Conservation (phyloP, 2,888 invertebrate genomes). For the Dasypolia templi region DNA sequence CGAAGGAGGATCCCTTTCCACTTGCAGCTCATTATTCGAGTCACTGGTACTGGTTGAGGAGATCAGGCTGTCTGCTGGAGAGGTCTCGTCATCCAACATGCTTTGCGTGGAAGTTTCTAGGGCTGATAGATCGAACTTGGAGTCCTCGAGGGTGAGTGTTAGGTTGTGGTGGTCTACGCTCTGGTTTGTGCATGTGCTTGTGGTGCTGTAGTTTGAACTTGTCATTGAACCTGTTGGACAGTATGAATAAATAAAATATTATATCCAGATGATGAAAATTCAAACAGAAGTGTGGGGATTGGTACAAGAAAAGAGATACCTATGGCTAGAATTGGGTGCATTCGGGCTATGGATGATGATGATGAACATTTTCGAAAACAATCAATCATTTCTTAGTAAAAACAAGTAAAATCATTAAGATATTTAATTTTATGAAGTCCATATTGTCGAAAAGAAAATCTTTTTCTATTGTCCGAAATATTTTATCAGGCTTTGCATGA, state of each 20-base stretch:
- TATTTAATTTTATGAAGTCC: not conserved
- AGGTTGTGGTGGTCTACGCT: conserved; percentile 89
- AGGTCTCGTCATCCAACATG: conserved; percentile 95
- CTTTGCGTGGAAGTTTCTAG: conserved; percentile 92
- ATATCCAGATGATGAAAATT: not conserved
- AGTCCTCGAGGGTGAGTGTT: conserved; percentile 92
- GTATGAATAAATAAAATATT: not conserved
- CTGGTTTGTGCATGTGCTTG: conserved; percentile 88
- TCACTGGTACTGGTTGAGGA: conserved; percentile 92
- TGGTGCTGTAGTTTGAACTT: conserved; percentile 89
- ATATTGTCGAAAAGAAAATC: not conserved
- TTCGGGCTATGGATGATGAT: not conserved
- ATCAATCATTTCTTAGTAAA: not conserved
- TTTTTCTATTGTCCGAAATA: not conserved
- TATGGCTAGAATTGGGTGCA: not conserved
- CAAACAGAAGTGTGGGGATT: not conserved
- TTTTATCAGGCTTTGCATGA: not conserved
- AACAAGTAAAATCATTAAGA: not conserved
- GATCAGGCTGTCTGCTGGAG: conserved; percentile 95
- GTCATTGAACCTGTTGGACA: conserved; percentile 86
- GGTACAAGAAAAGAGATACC: not conserved
- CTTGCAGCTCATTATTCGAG: conserved; percentile 88
- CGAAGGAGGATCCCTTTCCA: conserved; percentile 86
- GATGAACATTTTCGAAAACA: not conserved
- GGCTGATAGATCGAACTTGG: conserved; percentile 94